These are phyloP conservation scores for Patella pellucida DNA, from an alignment of 2,888 invertebrate species.

Conservation along the genomic window DNA sequence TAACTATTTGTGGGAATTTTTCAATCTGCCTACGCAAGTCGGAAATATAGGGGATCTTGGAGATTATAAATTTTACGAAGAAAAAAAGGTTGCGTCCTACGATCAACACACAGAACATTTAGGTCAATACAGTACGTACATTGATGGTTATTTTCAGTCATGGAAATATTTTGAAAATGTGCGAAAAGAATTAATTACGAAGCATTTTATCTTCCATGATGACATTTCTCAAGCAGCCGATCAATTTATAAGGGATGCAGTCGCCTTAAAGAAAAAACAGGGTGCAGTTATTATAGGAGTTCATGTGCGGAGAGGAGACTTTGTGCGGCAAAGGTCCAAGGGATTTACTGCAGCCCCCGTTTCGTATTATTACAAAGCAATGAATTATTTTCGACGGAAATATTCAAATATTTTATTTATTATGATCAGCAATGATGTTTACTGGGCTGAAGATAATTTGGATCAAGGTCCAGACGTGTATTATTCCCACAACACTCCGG, in stretches of 20 bases:
- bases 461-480: conserved; percentile 45
- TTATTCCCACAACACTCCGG: conserved; percentile 45
- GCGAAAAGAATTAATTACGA: conserved; percentile 39
- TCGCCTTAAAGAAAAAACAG: conserved; percentile 31
- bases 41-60: conserved; percentile 30
- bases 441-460: conserved; percentile 59
- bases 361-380: conserved; percentile 63
- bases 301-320: conserved; percentile 70
- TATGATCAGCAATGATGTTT: conserved; percentile 68
- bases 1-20: conserved; percentile 41
- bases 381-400: conserved; percentile 55
- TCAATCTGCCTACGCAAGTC: conserved; percentile 41
- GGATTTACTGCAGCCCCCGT: conserved; percentile 67
- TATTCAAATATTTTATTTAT: conserved; percentile 64
- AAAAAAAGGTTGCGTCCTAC: conserved; percentile 31
- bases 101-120: conserved; percentile 33
- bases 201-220: conserved; percentile 52
- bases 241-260: conserved; percentile 35
- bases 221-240: conserved; percentile 36
- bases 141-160: conserved; percentile 58
- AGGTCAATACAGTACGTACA: conserved; percentile 31
- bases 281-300: conserved; percentile 54
- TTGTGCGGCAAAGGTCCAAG: conserved; percentile 60
- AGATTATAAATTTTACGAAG: conserved; percentile 20
- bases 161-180: conserved; percentile 57